Evolutionary conservation across 2,797 vertebrate genomes (phyloP).

Genomic region (Artibeus jamaicensis): DNA sequence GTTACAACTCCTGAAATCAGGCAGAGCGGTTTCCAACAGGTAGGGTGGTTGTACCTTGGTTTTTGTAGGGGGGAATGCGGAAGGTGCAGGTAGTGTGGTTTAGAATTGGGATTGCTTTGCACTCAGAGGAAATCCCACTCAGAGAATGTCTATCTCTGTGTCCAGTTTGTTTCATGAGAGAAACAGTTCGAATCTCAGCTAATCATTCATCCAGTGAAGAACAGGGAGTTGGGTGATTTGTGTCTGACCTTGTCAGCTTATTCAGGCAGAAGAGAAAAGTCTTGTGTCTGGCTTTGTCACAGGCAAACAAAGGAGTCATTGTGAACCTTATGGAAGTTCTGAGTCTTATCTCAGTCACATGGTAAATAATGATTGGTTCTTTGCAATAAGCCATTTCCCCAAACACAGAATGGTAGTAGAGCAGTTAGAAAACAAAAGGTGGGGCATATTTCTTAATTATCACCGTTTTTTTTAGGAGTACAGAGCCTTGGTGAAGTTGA

Average conservation of each 20-base stretch:
- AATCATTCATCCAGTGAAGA: not conserved
- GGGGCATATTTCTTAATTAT: not conserved
- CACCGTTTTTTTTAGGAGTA: not conserved
- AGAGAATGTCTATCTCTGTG: not conserved
- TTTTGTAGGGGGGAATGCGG: not conserved
- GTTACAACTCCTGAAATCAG: too few relatives aligned
- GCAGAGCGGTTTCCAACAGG: too few relatives aligned
- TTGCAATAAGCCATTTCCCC: not conserved
- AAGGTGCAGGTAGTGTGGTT: not conserved
- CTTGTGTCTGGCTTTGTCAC: not conserved
- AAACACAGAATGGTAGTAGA: not conserved
- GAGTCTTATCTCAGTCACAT: not conserved
- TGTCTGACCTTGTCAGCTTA: not conserved
- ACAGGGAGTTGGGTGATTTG: not conserved
- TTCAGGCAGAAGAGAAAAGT: not conserved
- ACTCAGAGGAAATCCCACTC: not conserved
- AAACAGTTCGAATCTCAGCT: not conserved
- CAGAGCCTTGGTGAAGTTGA: not conserved
- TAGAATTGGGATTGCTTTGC: not conserved
- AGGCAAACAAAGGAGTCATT: not conserved
- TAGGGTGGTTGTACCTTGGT: not conserved
- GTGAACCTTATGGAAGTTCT: not conserved
- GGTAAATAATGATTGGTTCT: not conserved
- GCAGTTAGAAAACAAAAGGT: not conserved
- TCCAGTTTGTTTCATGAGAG: not conserved